A percentile compares a stretch with the other conserved stretches of the same genome.
These are phyloP conservation scores for Cryptotermes secundus DNA, from an alignment of 1,140 invertebrate species.

Conservation along the genomic window DNA sequence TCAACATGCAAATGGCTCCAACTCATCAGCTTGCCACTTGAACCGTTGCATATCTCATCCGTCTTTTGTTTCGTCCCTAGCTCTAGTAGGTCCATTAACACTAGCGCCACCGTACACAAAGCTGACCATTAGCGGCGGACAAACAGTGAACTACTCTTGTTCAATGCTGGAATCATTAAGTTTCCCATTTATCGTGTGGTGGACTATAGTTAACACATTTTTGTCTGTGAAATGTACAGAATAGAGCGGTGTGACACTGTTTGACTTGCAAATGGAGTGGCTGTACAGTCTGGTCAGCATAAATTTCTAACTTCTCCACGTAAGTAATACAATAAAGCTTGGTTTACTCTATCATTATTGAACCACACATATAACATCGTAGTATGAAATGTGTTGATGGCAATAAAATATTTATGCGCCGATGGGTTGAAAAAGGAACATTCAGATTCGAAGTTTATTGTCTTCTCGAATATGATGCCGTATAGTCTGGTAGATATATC, in stretches of 20 bases:
- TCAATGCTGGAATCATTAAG: conserved; percentile 5
- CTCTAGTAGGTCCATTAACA: not conserved
- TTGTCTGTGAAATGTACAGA: not conserved
- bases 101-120: conserved; percentile 4
- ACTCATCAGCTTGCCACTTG: conserved; percentile 17
- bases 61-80: conserved; percentile 15
- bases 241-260: not conserved
- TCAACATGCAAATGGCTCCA: conserved; percentile 18
- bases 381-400: too few species aligned
- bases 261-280: not conserved
- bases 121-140: conserved; percentile 11
- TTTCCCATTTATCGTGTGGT: conserved; percentile 6
- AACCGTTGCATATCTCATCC: not conserved
- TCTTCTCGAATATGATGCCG: too few species aligned
- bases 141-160: conserved; percentile 19
- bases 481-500: too few species aligned
- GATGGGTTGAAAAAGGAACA: too few species aligned
- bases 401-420: too few species aligned
- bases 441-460: too few species aligned
- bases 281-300: not conserved
- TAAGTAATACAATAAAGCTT: too few species aligned
- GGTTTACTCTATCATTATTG: too few species aligned
- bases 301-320: not conserved
- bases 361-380: too few species aligned
- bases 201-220: conserved; percentile 19